Conservation (phyloP, 2,113 vertebrate species). For the Etheostoma spectabile region DNA sequence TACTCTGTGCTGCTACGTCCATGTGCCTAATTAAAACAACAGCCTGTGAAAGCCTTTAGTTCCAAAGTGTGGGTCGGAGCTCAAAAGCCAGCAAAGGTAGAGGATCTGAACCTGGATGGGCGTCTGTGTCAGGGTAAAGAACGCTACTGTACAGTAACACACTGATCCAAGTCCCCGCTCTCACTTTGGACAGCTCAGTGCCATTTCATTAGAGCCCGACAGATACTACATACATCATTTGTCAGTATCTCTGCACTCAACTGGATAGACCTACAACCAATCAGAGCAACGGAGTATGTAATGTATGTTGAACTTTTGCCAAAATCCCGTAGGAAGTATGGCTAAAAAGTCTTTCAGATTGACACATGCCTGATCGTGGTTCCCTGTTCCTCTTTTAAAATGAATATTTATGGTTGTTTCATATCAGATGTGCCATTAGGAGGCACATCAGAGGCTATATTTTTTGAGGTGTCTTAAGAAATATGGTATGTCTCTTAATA, state of each 20-base stretch:
- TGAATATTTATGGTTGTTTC: no score
- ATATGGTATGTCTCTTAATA: no score
- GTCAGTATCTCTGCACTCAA: background rate
- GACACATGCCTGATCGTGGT: no score
- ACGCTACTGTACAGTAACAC: background rate
- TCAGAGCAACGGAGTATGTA: no score
- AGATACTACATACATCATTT: background rate
- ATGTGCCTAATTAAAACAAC: slow-evolving; percentile 68
- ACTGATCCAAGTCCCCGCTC: slow-evolving; percentile 1
- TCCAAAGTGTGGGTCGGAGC: slow-evolving; percentile 46
- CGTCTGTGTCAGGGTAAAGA: background rate
- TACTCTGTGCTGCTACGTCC: background rate
- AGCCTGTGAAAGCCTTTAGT: slow-evolving; percentile 12
- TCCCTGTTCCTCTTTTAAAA: no score
- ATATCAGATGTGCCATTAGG: no score
- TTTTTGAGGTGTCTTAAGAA: no score
- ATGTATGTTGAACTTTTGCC: no score
- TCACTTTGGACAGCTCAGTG: background rate
- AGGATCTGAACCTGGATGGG: slow-evolving; percentile 22
- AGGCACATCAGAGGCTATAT: no score
- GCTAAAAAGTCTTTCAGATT: no score
- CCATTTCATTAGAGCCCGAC: background rate
- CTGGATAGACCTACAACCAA: no score
- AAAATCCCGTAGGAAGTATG: no score
- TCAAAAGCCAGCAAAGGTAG: slow-evolving; percentile 7